phyloP scores from a whole-genome alignment of 1,140 invertebrate genomes.

The Drosophila setifemur region DNA sequence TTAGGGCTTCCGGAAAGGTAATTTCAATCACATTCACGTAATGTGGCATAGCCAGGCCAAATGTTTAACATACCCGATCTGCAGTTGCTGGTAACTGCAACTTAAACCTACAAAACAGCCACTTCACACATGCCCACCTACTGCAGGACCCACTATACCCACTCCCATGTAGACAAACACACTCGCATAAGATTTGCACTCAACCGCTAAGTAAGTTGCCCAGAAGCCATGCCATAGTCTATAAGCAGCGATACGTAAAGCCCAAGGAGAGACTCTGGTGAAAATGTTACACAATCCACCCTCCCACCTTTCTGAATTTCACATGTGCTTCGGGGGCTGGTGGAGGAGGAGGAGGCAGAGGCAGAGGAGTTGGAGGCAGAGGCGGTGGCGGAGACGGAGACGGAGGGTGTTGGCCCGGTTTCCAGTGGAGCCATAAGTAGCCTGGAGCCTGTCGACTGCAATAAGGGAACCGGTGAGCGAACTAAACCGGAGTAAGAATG shows the following conservation, averaged over 20 bases:
- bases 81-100: slow-evolving; percentile 32
- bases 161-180: slow-evolving; percentile 18
- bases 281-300: slow-evolving; percentile 43
- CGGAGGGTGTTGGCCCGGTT: slow-evolving; percentile 43
- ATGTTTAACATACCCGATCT: slow-evolving; percentile 50
- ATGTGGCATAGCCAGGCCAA: slow-evolving; percentile 18
- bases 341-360: too few species aligned
- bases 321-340: too few species aligned
- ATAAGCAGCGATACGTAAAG: slow-evolving; percentile 65
- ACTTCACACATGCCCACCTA: slow-evolving; percentile 29
- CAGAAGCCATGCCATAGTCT: slow-evolving; percentile 65
- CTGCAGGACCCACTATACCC: slow-evolving; percentile 10
- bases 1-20: slow-evolving; percentile 2
- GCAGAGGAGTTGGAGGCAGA: too few species aligned
- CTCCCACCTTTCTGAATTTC: not conserved
- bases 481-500: slow-evolving; percentile 42
- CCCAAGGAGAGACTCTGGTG: slow-evolving; percentile 46
- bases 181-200: slow-evolving; percentile 51
- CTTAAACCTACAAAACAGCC: slow-evolving; percentile 45
- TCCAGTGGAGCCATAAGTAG: slow-evolving; percentile 65
- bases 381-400: too few species aligned
- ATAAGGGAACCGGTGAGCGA: slow-evolving; percentile 39
- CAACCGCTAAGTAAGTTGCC: slow-evolving; percentile 69
- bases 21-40: slow-evolving; percentile 43
- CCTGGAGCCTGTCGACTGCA: slow-evolving; percentile 52